Evolutionary conservation across 1,140 invertebrate species (phyloP).

Genomic region (Drosophila micromelanica): DNA sequence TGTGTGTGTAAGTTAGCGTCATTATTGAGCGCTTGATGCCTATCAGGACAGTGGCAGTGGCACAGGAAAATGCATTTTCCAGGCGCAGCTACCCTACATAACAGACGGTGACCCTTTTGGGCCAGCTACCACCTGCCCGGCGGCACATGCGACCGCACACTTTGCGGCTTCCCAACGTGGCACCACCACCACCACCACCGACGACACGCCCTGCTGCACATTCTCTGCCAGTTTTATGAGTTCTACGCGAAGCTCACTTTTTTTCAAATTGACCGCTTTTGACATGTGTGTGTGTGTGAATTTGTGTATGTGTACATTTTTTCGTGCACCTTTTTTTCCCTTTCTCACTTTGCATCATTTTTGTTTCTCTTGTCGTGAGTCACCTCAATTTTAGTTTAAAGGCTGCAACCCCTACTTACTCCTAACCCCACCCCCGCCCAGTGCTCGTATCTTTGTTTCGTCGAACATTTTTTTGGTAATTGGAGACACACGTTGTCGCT

Average conservation of each 20-base stretch:
- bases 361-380: slow-evolving; percentile 43
- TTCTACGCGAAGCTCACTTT: slow-evolving; percentile 23
- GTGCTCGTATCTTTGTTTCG: slow-evolving; percentile 45
- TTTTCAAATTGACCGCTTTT: slow-evolving; percentile 40
- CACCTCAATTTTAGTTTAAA: slow-evolving; percentile 60
- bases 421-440: too few relatives aligned
- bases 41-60: slow-evolving; percentile 15
- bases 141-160: slow-evolving; percentile 68
- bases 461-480: slow-evolving; percentile 60
- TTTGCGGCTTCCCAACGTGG: slow-evolving; percentile 70
- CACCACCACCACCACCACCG: slow-evolving; percentile 27
- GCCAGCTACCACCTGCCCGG: slow-evolving; percentile 52
- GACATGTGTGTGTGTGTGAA: slow-evolving; percentile 1
- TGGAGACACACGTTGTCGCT: slow-evolving; percentile 56
- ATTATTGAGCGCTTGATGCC: slow-evolving; percentile 45
- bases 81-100: slow-evolving; percentile 57
- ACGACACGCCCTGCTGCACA: slow-evolving; percentile 67
- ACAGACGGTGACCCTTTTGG: slow-evolving; percentile 61
- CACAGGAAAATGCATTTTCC: slow-evolving; percentile 66
- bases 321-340: slow-evolving; percentile 65
- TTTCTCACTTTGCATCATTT: slow-evolving; percentile 34
- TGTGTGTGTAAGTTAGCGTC: slow-evolving; percentile 15
- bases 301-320: slow-evolving; percentile 29
- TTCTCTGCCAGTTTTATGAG: slow-evolving; percentile 68
- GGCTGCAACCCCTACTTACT: slow-evolving; percentile 1